Percentiles rank a stretch among this genome's conserved stretches.
Conservation (phyloP, 2,797 vertebrate species). For the Parauchenoglanis ngamensis region DNA sequence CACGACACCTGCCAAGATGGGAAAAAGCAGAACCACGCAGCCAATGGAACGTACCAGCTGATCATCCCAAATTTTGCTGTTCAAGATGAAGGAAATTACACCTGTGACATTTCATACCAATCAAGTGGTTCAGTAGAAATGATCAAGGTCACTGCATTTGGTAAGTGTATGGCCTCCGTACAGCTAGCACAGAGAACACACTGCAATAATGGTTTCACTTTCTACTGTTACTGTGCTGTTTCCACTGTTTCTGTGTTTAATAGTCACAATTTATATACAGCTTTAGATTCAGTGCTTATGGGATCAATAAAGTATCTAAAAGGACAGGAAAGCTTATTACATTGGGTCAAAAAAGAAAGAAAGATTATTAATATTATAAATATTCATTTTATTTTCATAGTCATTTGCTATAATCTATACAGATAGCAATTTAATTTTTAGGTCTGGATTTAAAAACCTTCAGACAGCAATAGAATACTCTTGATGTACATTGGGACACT, state of each 20-base stretch:
- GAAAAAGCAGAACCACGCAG: constrained; percentile 61
- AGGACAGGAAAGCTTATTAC: neutral
- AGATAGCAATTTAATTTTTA: neutral
- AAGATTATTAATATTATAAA: neutral
- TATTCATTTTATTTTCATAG: neutral
- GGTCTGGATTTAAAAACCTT: neutral
- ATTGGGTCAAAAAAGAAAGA: neutral
- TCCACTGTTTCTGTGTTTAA: neutral
- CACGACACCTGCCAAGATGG: constrained; percentile 58
- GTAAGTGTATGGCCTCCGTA: constrained; percentile 55
- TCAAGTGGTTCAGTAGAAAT: constrained; percentile 32
- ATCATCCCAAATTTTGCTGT: constrained; percentile 66
- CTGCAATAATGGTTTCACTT: neutral
- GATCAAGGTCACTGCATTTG: constrained; percentile 51
- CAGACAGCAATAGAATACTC: neutral
- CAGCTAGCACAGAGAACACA: neutral
- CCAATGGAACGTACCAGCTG: constrained; percentile 48
- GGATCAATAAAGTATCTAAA: neutral
- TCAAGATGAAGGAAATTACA: constrained; percentile 68
- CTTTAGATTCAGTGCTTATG: neutral
- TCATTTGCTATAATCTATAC: neutral
- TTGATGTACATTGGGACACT: neutral
- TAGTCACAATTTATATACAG: neutral
- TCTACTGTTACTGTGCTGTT: neutral
- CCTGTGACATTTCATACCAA: constrained; percentile 55